A percentile compares a stretch with the other conserved stretches of the same genome.
phyloP scores from a whole-genome alignment of 2,113 vertebrate genomes.

The Leptobrachium ailaonicum region DNA sequence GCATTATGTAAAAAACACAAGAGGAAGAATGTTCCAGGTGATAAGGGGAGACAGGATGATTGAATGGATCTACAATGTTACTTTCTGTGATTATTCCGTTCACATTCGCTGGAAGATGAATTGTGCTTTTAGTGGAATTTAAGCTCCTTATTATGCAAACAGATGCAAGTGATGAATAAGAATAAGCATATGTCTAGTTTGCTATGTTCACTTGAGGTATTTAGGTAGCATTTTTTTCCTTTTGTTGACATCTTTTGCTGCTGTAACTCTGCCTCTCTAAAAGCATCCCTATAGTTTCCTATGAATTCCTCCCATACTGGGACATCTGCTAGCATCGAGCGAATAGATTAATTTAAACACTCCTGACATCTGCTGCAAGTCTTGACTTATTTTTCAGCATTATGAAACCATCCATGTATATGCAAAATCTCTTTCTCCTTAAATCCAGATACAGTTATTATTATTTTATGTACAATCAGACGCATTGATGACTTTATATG shows the following conservation, averaged over 20 bases:
- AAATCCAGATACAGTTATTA: slow-evolving; percentile 14
- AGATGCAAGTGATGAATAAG: slow-evolving; percentile 28
- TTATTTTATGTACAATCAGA: neutral
- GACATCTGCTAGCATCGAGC: slow-evolving; percentile 55
- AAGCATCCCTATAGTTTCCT: slow-evolving; percentile 49
- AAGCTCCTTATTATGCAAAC: slow-evolving; percentile 47
- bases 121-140: slow-evolving; percentile 40
- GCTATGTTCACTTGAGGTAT: slow-evolving; percentile 38
- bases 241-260: slow-evolving; percentile 52
- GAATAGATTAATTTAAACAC: slow-evolving; percentile 56
- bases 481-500: neutral
- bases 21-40: slow-evolving; percentile 20
- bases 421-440: slow-evolving; percentile 40
- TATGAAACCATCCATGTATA: slow-evolving; percentile 40
- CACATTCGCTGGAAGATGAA: slow-evolving; percentile 36
- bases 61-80: slow-evolving; percentile 13
- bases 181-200: slow-evolving; percentile 43
- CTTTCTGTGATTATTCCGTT: slow-evolving; percentile 37
- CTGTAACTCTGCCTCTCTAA: slow-evolving; percentile 51
- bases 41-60: slow-evolving; percentile 33
- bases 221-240: slow-evolving; percentile 47
- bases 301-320: slow-evolving; percentile 24
- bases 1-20: slow-evolving; percentile 15
- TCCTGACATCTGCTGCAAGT: slow-evolving; percentile 49
- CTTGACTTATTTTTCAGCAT: slow-evolving; percentile 41